These are phyloP conservation scores for Chaitophorus viminalis DNA, from an alignment of 2,888 invertebrate species.

Conservation along the genomic window DNA sequence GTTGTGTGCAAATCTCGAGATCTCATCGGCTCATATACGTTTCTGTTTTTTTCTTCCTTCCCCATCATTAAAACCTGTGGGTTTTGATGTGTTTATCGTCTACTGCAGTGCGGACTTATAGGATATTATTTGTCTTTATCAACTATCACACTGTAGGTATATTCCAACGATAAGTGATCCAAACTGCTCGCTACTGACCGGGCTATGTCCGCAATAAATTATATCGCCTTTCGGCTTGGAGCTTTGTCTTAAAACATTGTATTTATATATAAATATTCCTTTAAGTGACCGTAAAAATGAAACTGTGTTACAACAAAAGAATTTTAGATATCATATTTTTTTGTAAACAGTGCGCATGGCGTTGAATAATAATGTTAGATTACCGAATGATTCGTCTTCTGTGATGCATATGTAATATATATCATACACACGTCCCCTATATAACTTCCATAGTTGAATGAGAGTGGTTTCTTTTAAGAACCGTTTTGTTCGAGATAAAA, in stretches of 20 bases:
- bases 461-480: conserved; percentile 9
- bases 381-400: conserved; percentile 5
- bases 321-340: conserved; percentile 9
- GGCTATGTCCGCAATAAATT: not conserved
- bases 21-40: not conserved
- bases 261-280: not conserved
- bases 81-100: not conserved
- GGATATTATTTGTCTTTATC: not conserved
- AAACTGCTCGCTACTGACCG: not conserved
- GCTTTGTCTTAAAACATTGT: not conserved
- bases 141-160: not conserved
- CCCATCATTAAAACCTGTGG: not conserved
- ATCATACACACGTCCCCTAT: not conserved
- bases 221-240: not conserved
- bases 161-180: not conserved
- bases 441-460: conserved; percentile 6
- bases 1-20: conserved; percentile 24
- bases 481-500: conserved; percentile 17
- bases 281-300: conserved; percentile 30
- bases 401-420: not conserved
- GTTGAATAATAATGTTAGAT: conserved; percentile 49
- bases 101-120: not conserved
- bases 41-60: not conserved
- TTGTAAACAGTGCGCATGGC: conserved; percentile 26
- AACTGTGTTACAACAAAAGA: not conserved